Conservation (phyloP, 1,140 invertebrate genomes). For the Drosophila triauraria region DNA sequence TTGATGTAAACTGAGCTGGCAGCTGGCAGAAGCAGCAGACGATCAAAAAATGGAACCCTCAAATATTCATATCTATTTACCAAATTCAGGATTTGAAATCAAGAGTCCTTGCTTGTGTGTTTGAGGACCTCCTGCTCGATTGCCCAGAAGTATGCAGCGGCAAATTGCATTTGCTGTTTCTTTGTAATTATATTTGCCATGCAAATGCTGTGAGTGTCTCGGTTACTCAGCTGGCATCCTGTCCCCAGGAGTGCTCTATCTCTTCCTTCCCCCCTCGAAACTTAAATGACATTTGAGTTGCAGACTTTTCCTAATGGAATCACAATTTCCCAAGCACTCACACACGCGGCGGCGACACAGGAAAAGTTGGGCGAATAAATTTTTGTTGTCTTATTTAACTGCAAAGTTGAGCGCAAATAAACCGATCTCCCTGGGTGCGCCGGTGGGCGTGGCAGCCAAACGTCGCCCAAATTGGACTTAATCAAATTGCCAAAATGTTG, state of each 20-base stretch:
- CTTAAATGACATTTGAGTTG: conserved; percentile 79
- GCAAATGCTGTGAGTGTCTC: conserved; percentile 53
- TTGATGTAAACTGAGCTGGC: conserved; percentile 57
- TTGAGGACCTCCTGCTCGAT: conserved; percentile 3
- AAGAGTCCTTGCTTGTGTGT: not conserved
- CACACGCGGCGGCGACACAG: conserved; percentile 8
- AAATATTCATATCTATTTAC: conserved; percentile 32
- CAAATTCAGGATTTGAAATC: conserved; percentile 21
- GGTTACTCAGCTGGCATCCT: conserved; percentile 20
- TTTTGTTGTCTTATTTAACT: conserved; percentile 69
- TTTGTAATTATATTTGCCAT: conserved; percentile 74
- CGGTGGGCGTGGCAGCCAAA: conserved; percentile 58
- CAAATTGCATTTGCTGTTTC: conserved; percentile 52
- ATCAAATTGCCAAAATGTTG: conserved; percentile 78
- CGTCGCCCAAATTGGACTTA: conserved; percentile 78
- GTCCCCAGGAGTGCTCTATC: conserved; percentile 13
- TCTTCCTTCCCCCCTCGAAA: conserved; percentile 21
- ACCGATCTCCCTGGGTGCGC: conserved; percentile 38
- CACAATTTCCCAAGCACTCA: conserved; percentile 62
- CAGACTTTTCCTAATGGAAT: conserved; percentile 80
- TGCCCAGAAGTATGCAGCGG: conserved; percentile 33
- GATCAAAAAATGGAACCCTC: conserved; percentile 4
- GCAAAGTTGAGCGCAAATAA: conserved; percentile 75
- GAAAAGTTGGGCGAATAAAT: conserved; percentile 46
- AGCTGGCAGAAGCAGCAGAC: not conserved